phyloP scores from a whole-genome alignment of 2,113 vertebrate species.

The Peromyscus maniculatus region DNA sequence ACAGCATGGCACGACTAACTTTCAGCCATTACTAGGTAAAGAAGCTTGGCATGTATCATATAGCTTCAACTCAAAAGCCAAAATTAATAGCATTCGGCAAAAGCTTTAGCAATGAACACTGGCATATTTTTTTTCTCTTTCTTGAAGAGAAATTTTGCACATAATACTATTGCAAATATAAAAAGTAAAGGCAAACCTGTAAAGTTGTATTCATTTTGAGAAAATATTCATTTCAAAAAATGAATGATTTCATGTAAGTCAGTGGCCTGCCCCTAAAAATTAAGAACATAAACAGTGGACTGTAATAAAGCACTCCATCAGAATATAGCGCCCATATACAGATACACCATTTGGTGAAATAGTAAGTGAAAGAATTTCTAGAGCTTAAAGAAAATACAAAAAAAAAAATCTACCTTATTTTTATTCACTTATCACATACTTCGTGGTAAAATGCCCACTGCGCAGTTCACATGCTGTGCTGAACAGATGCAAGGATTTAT shows the following conservation, averaged over 20 bases:
- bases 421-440: background rate
- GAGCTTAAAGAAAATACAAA: slow-evolving; percentile 28
- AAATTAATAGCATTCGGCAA: slow-evolving; percentile 45
- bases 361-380: background rate
- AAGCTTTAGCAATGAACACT: slow-evolving; percentile 46
- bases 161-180: slow-evolving; percentile 47
- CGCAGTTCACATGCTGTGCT: background rate
- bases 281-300: background rate
- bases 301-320: slow-evolving; percentile 35
- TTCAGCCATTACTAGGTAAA: slow-evolving; percentile 41
- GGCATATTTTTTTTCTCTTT: slow-evolving; percentile 9
- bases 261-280: background rate
- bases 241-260: slow-evolving; percentile 36
- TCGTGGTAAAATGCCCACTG: background rate
- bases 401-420: slow-evolving; percentile 34
- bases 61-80: slow-evolving; percentile 42
- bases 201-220: background rate
- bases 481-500: background rate
- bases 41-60: slow-evolving; percentile 1
- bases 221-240: slow-evolving; percentile 55
- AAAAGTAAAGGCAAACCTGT: slow-evolving; percentile 55
- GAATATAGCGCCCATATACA: background rate
- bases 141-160: slow-evolving; percentile 42
- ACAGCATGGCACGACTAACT: background rate
- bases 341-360: background rate